Percentiles rank a stretch among this genome's conserved stretches.
Conservation (phyloP, 2,888 invertebrate species). For the Drosophila monieri region DNA sequence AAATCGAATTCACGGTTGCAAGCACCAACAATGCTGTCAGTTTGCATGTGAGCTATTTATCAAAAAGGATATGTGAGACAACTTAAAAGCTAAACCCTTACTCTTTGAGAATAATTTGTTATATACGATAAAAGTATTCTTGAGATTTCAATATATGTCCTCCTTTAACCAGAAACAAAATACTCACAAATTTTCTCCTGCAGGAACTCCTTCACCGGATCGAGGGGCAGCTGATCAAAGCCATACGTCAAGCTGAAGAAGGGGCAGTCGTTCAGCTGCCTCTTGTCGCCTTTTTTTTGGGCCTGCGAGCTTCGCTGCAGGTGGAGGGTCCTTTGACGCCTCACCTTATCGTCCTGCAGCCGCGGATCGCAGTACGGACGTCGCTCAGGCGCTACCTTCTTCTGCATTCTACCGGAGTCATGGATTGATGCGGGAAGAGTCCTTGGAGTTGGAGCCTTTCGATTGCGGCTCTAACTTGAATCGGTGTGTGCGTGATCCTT, state of each 20-base stretch:
- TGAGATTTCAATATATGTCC: too few species aligned
- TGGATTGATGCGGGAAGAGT: not conserved
- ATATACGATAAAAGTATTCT: too few species aligned
- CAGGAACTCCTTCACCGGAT: conserved; percentile 80
- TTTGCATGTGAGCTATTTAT: conserved; percentile 79
- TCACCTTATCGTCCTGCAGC: conserved; percentile 48
- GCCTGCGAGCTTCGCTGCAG: conserved; percentile 18
- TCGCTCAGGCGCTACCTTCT: conserved; percentile 66
- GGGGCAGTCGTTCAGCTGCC: conserved; percentile 81
- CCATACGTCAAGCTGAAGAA: conserved; percentile 81
- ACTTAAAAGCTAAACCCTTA: too few species aligned
- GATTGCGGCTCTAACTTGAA: not conserved
- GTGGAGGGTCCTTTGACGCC: conserved; percentile 48
- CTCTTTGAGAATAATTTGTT: too few species aligned
- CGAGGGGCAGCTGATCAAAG: conserved; percentile 82
- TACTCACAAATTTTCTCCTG: conserved; percentile 79
- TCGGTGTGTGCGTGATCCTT: conserved; percentile 11
- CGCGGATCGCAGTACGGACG: conserved; percentile 74
- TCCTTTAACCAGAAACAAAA: not conserved
- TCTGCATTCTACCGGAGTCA: conserved; percentile 30
- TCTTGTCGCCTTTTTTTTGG: conserved; percentile 51
- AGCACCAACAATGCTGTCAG: conserved; percentile 74
- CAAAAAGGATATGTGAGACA: not conserved
- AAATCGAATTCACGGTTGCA: conserved; percentile 81
- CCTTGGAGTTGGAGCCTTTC: not conserved